These are phyloP conservation scores for Eremobia ochroleuca DNA, from an alignment of 2,888 invertebrate species.

Conservation along the genomic window DNA sequence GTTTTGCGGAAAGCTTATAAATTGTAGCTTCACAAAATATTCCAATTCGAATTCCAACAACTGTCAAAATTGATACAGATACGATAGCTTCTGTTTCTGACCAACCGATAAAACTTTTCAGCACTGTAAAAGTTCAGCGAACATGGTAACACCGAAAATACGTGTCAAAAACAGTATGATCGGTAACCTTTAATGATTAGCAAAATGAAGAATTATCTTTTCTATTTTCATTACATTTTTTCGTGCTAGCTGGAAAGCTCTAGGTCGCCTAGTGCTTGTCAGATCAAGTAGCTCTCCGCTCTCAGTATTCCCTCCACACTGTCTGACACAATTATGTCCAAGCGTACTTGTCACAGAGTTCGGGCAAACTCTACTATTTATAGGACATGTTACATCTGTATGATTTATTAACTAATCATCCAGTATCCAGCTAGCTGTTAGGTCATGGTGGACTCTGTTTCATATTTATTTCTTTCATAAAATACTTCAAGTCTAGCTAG, in stretches of 20 bases:
- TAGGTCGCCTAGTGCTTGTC: slow-evolving; percentile 41
- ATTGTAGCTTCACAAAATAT: background rate
- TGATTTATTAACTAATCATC: slow-evolving; percentile 55
- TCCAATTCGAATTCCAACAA: background rate
- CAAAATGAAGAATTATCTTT: background rate
- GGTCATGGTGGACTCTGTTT: slow-evolving; percentile 8
- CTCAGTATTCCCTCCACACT: slow-evolving; percentile 30
- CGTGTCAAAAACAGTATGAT: background rate
- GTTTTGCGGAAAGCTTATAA: background rate
- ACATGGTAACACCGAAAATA: background rate
- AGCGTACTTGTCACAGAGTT: slow-evolving; percentile 54
- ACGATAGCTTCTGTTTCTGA: background rate
- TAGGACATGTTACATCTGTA: slow-evolving; percentile 51
- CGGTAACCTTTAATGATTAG: background rate
- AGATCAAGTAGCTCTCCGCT: slow-evolving; percentile 42
- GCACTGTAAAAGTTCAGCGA: background rate
- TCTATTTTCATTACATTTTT: slow-evolving; percentile 1
- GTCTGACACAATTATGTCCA: slow-evolving; percentile 68
- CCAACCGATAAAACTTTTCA: background rate
- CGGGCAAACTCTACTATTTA: slow-evolving; percentile 54
- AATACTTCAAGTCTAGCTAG: background rate
- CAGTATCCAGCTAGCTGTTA: slow-evolving; percentile 10
- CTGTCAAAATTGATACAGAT: background rate
- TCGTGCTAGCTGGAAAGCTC: slow-evolving; percentile 3
- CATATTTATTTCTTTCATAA: background rate